Evolutionary conservation across 2,888 invertebrate species (phyloP), one percentile per base, ranked within the genome.

Genomic region (Yponomeuta sedellus): DNA sequence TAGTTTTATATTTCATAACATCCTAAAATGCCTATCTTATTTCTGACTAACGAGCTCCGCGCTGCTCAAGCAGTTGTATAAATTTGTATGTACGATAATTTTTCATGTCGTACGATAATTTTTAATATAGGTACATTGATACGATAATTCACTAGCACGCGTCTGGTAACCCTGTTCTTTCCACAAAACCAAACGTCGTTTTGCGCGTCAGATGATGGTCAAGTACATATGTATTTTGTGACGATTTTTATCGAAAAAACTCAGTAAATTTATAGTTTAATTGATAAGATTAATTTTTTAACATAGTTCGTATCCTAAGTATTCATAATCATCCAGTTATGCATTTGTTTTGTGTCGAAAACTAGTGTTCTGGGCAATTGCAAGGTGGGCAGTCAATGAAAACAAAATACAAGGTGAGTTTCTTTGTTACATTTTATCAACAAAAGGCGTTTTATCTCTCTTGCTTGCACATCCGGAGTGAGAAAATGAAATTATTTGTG

Each of bases 321-420:
- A 3, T 16, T 44, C 44, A 16, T 44, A 44, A 16, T 20, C 8
- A 22, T 20, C 25, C 59, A 59, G 59, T 11, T 20, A 59, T 59
- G 59, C 20, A 20, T 25, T 44, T 44, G 1, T 20, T 20, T 0
- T 3, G 22, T 20, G 59, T 20, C 20, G 6, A 4, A 59, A 59
- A 59, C 59, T 22, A 59, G 25, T 4, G 20, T 59, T 59, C 5
- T 22, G 20, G 3, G 22, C 10, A 12, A 20, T 20, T 22, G 12
- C 4, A 20, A 22, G 59, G 5, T 12, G 8, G n/a, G 6, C n/a
- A 22, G 22, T 22, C 16, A 44, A 59, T 12, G 19, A 59, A 59
- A 59, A 59, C 59, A 59, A 59, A 59, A 22, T 12, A 59, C 25
- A 59, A 57, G 59, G 59, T 59, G 10, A 59, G 59, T 59, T 59